Conservation (phyloP, 2,113 vertebrate species). For the Dasyprocta punctata region DNA sequence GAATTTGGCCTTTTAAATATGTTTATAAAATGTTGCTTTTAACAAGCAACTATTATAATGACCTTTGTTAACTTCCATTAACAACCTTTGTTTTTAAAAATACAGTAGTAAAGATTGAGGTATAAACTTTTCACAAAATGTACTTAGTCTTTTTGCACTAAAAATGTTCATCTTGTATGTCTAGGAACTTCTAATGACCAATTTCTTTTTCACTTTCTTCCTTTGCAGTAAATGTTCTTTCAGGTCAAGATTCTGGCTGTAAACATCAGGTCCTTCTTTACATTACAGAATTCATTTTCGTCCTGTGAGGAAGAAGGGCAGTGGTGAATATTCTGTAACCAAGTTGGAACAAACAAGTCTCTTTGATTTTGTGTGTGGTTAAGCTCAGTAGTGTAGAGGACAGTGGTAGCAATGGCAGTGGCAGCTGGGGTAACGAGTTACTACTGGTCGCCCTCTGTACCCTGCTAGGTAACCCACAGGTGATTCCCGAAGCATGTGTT, state of each 20-base stretch:
- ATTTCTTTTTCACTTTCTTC: slow-evolving; percentile 63
- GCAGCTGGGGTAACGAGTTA: neutral
- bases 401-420: too few relatives aligned
- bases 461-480: neutral
- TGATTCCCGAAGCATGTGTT: neutral
- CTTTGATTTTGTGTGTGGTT: neutral
- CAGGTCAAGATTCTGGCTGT: slow-evolving; percentile 74
- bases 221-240: slow-evolving; percentile 66
- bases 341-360: neutral
- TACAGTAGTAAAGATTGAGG: slow-evolving; percentile 97
- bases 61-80: slow-evolving; percentile 58
- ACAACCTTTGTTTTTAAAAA: slow-evolving; percentile 80
- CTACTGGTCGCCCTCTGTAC: neutral
- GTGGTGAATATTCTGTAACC: slow-evolving; percentile 3
- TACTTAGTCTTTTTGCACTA: slow-evolving; percentile 87
- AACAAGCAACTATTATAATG: slow-evolving; percentile 74
- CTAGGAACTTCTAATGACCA: slow-evolving; percentile 56
- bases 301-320: slow-evolving; percentile 75
- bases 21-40: slow-evolving; percentile 73
- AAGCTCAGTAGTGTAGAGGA: neutral
- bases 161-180: slow-evolving; percentile 65
- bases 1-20: slow-evolving; percentile 72
- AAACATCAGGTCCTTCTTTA: slow-evolving; percentile 29
- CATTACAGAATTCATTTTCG: slow-evolving; percentile 79
- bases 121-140: slow-evolving; percentile 91